Conservation (phyloP, 2,888 invertebrate species). For the Eilema griseolum region DNA sequence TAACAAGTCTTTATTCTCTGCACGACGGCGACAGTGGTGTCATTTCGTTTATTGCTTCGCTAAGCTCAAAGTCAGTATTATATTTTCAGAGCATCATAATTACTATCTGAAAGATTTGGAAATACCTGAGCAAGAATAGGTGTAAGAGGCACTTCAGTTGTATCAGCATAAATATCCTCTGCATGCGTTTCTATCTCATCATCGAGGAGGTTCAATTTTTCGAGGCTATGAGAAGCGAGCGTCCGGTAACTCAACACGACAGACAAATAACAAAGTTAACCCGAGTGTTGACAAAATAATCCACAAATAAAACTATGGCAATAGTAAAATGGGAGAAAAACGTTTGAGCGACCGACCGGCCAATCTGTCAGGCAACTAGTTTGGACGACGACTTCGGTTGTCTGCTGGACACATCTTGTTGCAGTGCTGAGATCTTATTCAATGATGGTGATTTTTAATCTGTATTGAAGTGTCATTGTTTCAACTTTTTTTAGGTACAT, state of each 20-base stretch:
- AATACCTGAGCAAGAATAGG: too few relatives aligned
- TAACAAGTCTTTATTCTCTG: not conserved
- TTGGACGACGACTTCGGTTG: constrained; percentile 5
- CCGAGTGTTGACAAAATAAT: constrained; percentile 63
- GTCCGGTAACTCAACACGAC: constrained; percentile 68
- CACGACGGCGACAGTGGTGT: not conserved
- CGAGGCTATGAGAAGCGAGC: constrained; percentile 69
- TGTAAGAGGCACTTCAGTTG: too few relatives aligned
- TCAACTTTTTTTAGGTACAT: too few relatives aligned
- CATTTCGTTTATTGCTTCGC: constrained; percentile 1
- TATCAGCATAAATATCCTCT: too few relatives aligned
- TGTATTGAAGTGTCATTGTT: too few relatives aligned
- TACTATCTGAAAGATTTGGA: too few relatives aligned
- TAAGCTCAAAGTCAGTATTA: not conserved
- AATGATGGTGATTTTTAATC: too few relatives aligned
- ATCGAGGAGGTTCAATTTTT: too few relatives aligned
- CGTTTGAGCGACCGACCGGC: constrained; percentile 63
- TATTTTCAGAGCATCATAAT: too few relatives aligned
- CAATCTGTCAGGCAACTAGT: constrained; percentile 62
- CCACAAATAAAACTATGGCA: constrained; percentile 57
- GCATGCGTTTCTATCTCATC: too few relatives aligned
- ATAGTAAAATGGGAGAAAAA: constrained; percentile 44
- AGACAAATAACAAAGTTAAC: constrained; percentile 65
- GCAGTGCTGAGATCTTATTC: not conserved
- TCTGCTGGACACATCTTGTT: too few relatives aligned